phyloP scores from a whole-genome alignment of 2,888 invertebrate genomes.

The Operophtera brumata region DNA sequence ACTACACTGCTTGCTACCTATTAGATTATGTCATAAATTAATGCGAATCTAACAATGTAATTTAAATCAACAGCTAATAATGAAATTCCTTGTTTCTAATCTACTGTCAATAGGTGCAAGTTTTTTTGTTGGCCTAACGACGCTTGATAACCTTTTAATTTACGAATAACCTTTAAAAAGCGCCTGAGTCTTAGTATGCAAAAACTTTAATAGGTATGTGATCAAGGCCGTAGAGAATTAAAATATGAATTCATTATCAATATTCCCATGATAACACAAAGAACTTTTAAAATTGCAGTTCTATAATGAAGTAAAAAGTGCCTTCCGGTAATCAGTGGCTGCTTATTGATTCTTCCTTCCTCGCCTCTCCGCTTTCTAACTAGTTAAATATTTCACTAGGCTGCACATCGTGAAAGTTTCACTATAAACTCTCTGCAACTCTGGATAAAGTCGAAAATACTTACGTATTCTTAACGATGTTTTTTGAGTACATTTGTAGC shows the following conservation, averaged over 20 bases:
- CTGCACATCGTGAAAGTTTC: conserved; percentile 48
- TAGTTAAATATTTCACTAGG: conserved; percentile 58
- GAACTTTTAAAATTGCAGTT: conserved; percentile 2
- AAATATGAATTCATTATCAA: neutral
- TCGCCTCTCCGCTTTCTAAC: conserved; percentile 40
- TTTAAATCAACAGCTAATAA: too few species aligned
- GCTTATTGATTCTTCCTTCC: conserved; percentile 44
- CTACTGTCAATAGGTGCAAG: too few species aligned
- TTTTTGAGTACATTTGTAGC: neutral
- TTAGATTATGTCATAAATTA: too few species aligned
- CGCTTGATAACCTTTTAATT: too few species aligned
- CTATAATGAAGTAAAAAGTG: conserved; percentile 11
- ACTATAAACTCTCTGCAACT: conserved; percentile 42
- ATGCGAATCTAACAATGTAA: too few species aligned
- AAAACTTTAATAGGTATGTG: neutral
- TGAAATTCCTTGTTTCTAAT: too few species aligned
- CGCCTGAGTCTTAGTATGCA: too few species aligned
- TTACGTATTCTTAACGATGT: conserved; percentile 43
- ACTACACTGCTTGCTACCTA: too few species aligned
- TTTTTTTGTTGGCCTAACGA: too few species aligned
- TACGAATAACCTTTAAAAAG: too few species aligned
- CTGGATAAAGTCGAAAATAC: conserved; percentile 45
- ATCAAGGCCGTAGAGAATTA: neutral
- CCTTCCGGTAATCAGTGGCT: conserved; percentile 17
- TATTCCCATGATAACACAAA: neutral